Evolutionary conservation across 2,113 vertebrate genomes (phyloP).

Genomic region (Promerops cafer): DNA sequence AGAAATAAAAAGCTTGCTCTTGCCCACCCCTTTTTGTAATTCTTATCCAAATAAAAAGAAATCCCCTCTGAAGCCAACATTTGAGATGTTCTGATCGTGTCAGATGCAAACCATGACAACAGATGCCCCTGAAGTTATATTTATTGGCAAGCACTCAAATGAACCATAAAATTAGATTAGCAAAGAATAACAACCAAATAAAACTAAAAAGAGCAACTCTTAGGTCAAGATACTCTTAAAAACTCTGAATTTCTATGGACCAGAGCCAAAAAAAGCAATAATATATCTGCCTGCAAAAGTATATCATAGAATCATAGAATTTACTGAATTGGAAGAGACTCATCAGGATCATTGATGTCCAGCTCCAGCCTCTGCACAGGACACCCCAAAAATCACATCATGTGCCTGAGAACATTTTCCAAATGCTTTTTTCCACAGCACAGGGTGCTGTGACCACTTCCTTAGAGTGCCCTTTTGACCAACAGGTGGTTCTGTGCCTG

Average conservation of each 20-base stretch:
- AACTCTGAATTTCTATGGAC: background rate
- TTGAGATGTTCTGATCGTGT: background rate
- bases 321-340: background rate
- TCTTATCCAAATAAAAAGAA: background rate
- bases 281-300: background rate
- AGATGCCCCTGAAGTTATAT: background rate
- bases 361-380: background rate
- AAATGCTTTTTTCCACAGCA: background rate
- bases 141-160: background rate
- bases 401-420: background rate
- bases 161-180: background rate
- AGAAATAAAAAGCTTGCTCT: background rate
- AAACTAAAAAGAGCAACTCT: background rate
- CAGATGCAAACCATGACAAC: background rate
- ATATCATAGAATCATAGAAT: background rate
- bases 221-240: background rate
- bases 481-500: background rate
- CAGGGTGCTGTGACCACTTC: background rate
- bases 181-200: background rate
- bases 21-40: background rate
- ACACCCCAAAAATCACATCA: background rate
- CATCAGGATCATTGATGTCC: background rate
- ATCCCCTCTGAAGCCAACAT: background rate
- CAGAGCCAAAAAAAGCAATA: background rate
- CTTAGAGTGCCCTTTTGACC: background rate